Percentiles rank a stretch among this genome's conserved stretches.
phyloP scores from a whole-genome alignment of 2,113 vertebrate species.

The Microcebus lehilahytsara region DNA sequence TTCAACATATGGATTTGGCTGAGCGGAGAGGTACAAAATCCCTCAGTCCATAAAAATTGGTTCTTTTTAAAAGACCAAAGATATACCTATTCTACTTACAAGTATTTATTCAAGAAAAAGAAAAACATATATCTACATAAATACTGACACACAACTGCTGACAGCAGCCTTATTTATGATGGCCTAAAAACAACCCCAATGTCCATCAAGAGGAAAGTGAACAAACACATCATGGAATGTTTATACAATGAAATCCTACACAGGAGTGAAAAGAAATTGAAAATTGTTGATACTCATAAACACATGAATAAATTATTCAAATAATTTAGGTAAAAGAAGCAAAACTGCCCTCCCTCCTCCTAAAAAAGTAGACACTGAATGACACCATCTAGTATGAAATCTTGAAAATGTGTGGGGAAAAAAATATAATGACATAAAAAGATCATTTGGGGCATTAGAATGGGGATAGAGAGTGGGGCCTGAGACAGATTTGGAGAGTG shows the following conservation, averaged over 20 bases:
- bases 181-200: neutral
- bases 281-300: neutral
- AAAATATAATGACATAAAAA: neutral
- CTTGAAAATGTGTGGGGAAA: neutral
- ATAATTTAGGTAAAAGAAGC: neutral
- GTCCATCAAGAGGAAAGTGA: neutral
- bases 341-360: neutral
- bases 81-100: neutral
- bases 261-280: neutral
- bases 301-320: neutral
- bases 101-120: neutral
- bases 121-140: neutral
- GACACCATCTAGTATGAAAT: neutral
- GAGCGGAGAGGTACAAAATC: too few relatives aligned
- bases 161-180: neutral
- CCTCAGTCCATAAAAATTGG: neutral
- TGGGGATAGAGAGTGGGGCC: neutral
- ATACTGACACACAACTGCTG: neutral
- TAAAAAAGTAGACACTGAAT: neutral
- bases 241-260: neutral
- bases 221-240: neutral
- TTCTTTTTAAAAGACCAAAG: neutral
- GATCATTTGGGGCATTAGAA: neutral
- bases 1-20: neutral
- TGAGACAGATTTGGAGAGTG: neutral